Base-by-base conservation (phyloP, 2,113 vertebrate genomes). In the Oriolus oriolus region DNA sequence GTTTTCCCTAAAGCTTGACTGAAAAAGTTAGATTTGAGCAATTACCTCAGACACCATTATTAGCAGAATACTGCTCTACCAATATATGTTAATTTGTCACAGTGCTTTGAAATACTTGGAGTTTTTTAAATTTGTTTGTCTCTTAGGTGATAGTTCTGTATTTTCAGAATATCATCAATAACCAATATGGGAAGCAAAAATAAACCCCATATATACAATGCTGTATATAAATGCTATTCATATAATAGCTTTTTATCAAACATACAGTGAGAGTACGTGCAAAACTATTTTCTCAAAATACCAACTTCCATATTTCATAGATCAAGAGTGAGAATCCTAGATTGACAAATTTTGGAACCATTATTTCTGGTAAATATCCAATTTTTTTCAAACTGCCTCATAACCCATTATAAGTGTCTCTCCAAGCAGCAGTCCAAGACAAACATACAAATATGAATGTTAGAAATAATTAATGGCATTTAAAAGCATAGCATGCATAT, bases 81-180 rank as follows among this genome's bases (percentile, higher is more conserved):
- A 35, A 16, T 15, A 8, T 20, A 53, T 15, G 6, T 33, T 73
- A 60, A 60, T 66, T 57, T 52, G 16, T 70, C 56, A 47, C 1
- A 64, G 39, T 45, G 20, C 18, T 78, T 89, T 78, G 22, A 87
- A 81, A 68, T 60, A 70, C 6, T 24, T 54, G 16, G 6, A 1
- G 0, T 35, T 76, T 88, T 27, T 4, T 0, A 16, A n/a, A 28
- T 41, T 57, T 42, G 6, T 35, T 90, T 41, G 26, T 42, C 16
- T 84, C 24, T 84, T 20, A 64, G 16, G 8, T 64, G 52, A 84
- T 44, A 47, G 41, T 7, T 10, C 7, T 54, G 14, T 64, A 24
- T 83, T 76, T 85, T 49, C 76, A 89, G 57, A 60, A 91, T 37
- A 82, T 14, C 10, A 59, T 30, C 18, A 37, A 65, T 60, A 75